These are phyloP conservation scores for Caprella mutica DNA, from an alignment of 2,888 invertebrate genomes.

Conservation along the genomic window DNA sequence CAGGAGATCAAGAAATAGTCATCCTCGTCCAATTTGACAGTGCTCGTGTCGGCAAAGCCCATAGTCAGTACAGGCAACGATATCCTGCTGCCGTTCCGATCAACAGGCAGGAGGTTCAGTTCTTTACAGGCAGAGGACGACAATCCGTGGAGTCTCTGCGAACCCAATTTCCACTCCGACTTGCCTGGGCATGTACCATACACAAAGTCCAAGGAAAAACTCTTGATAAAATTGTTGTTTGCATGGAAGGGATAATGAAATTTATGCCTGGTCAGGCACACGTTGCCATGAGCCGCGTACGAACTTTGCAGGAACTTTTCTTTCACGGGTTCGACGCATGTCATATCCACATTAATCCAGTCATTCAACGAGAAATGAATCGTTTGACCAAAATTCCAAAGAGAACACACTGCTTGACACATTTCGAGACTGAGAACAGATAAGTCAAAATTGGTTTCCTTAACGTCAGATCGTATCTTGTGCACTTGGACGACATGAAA, in stretches of 20 bases:
- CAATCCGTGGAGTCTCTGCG: background rate
- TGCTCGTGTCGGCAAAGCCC: background rate
- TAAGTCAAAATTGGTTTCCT: no score
- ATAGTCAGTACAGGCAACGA: background rate
- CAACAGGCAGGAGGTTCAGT: background rate
- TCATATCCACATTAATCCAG: background rate
- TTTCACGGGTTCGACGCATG: background rate
- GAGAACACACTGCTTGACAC: no score
- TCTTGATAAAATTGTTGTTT: background rate
- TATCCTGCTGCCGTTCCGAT: background rate
- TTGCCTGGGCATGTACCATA: background rate
- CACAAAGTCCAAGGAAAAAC: conserved; percentile 8
- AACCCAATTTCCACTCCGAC: background rate
- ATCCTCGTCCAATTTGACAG: background rate
- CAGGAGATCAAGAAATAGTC: background rate
- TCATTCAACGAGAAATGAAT: background rate
- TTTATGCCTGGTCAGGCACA: conserved; percentile 1
- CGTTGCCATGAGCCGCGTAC: background rate
- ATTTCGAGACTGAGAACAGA: no score
- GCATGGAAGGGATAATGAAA: background rate
- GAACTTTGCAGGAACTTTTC: background rate
- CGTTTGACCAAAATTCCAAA: no score
- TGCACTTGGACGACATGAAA: no score
- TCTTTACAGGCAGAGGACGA: background rate
- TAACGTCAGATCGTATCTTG: no score